These are phyloP conservation scores for Apamea sordens DNA, from an alignment of 2,888 invertebrate genomes.

Conservation along the genomic window DNA sequence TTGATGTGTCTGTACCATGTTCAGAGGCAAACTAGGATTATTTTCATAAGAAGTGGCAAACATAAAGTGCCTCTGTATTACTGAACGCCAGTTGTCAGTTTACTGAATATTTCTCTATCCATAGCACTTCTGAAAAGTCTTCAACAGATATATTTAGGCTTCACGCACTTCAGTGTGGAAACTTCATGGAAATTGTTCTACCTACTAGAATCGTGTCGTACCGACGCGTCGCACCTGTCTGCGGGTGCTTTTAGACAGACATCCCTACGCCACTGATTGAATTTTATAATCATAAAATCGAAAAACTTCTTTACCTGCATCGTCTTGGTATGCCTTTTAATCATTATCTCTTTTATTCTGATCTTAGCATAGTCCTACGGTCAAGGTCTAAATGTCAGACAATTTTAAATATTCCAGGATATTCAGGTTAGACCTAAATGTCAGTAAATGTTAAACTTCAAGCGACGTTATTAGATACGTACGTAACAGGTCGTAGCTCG, in stretches of 20 bases:
- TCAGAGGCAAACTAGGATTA: not conserved
- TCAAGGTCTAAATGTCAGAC: constrained; percentile 35
- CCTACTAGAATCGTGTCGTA: too few relatives aligned
- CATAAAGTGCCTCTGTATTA: not conserved
- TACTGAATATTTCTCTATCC: not conserved
- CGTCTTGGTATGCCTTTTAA: not conserved
- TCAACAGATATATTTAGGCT: not conserved
- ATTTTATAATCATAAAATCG: not conserved
- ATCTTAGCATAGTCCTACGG: constrained; percentile 14
- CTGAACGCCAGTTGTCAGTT: not conserved
- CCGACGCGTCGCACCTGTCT: too few relatives aligned
- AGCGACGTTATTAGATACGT: constrained; percentile 2
- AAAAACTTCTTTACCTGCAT: not conserved
- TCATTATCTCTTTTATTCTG: not conserved
- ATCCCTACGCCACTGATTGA: not conserved
- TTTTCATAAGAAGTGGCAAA: not conserved
- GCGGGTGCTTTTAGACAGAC: too few relatives aligned
- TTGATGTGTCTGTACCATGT: not conserved
- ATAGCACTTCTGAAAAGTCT: not conserved
- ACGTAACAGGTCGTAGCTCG: constrained; percentile 3
- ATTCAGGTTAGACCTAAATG: constrained; percentile 31
- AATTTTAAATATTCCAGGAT: constrained; percentile 13
- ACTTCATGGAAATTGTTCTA: too few relatives aligned
- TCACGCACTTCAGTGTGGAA: too few relatives aligned
- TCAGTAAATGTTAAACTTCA: constrained; percentile 38